These are phyloP conservation scores for Serinus canaria DNA, from an alignment of 2,113 vertebrate genomes.

Conservation along the genomic window DNA sequence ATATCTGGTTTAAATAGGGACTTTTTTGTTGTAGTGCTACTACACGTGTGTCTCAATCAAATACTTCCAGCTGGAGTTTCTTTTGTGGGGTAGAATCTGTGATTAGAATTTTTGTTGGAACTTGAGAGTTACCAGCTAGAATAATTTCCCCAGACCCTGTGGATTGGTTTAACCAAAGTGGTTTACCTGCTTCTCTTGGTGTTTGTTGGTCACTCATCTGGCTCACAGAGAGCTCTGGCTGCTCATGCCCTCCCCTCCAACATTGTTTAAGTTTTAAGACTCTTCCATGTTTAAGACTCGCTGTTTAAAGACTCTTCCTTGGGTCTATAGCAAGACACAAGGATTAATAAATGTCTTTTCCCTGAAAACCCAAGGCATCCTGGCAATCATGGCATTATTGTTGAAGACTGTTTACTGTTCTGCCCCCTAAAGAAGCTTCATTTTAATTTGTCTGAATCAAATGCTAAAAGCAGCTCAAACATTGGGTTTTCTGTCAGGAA, in stretches of 20 bases:
- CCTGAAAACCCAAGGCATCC: background rate
- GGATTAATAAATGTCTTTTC: background rate
- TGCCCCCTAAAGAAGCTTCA: background rate
- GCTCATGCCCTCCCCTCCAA: background rate
- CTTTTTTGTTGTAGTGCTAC: background rate
- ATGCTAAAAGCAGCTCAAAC: background rate
- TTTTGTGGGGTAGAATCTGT: background rate
- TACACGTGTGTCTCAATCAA: rapidly evolving
- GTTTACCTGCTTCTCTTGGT: background rate
- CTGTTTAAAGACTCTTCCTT: background rate
- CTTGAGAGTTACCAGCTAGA: background rate
- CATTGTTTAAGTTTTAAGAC: background rate
- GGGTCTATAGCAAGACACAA: background rate
- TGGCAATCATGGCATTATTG: background rate
- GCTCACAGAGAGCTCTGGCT: background rate
- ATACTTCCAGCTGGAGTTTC: rapidly evolving
- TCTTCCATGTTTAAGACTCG: background rate
- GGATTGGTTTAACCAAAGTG: background rate
- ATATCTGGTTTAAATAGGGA: background rate
- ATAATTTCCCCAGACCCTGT: background rate
- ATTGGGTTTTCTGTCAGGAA: background rate
- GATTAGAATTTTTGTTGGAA: background rate
- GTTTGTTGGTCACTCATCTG: background rate
- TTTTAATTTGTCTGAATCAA: background rate
- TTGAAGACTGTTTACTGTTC: background rate